Base-by-base conservation (phyloP, 2,888 invertebrate genomes). In the Clusia tigrina region DNA sequence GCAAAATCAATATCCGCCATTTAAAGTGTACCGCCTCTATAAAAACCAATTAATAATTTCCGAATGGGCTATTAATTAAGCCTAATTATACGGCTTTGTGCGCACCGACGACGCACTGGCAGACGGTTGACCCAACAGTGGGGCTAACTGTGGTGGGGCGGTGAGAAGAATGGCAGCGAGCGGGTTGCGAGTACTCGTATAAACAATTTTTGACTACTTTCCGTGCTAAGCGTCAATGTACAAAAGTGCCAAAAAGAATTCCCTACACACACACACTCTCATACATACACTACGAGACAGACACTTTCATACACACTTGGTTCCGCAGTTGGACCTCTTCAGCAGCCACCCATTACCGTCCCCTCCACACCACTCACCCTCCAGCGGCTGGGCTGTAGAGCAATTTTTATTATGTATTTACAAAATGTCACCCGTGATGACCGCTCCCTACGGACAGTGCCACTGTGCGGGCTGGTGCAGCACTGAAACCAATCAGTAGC, bases 1-100 rank as follows among this genome's bases (percentile, higher is more conserved):
- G 76, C 83, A 83, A 83, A 83, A 83, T 83, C 83, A 83, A 83
- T 83, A 83, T 82, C 78, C 82, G 78, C 81, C 82, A 83, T 82
- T 83, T 82, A 81, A 83, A 81, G 78, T 78, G 78, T 78, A 74
- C 81, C 75, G 79, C 81, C 77, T 76, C 81, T 79, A 83, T 81
- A 81, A 83, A 83, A 83, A 81, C 83, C 83, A 83, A 83, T 83
- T 83, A 83, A 83, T 83, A 83, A 83, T 83, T 83, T 83, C 80
- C 78, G 80, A 83, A 82, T 81, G 82, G 82, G 81, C 83, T 82
- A 83, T 83, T 83, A 83, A 83, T 83, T 83, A 83, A 83, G 81
- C 80, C 83, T 83, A 83, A 83, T 83, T 83, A 83, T 82, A 81
- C 77, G 74, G 71, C 71, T 71, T 70, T 68, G 68, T 73, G 67